A percentile compares a stretch with the other conserved stretches of the same genome.
Evolutionary conservation across 2,113 vertebrate species (phyloP).

Genomic region (Myotis brandtii): DNA sequence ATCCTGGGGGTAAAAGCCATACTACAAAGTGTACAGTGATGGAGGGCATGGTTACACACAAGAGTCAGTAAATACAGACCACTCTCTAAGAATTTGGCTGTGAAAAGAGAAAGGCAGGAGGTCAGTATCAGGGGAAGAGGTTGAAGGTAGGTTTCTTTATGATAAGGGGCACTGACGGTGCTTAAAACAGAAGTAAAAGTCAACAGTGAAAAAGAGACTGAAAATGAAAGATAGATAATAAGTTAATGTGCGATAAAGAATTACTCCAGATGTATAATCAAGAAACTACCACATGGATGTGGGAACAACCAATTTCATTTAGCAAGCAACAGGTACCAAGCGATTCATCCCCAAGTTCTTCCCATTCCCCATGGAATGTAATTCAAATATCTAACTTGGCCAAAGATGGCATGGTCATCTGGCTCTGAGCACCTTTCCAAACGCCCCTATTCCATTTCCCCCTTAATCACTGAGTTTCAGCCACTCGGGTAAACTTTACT

Average conservation of each 20-base stretch:
- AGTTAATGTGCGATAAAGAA: not conserved
- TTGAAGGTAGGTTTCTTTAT: not conserved
- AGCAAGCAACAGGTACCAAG: not conserved
- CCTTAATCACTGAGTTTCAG: not conserved
- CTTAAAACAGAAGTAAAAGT: not conserved
- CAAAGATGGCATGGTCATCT: not conserved
- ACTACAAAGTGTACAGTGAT: not conserved
- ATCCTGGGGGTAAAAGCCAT: not conserved
- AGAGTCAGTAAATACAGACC: not conserved
- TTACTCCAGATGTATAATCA: not conserved
- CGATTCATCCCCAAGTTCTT: not conserved
- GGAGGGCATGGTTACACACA: too few species aligned
- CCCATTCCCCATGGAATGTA: not conserved
- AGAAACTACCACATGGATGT: fast-evolving
- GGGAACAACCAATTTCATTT: not conserved
- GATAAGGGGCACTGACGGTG: not conserved
- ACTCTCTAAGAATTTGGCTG: not conserved
- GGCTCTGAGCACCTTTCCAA: not conserved
- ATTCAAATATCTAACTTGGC: not conserved
- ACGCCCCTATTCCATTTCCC: not conserved
- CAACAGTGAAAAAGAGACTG: not conserved
- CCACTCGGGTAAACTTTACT: not conserved
- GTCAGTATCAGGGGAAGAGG: not conserved
- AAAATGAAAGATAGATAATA: not conserved
- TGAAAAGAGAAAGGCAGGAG: not conserved